A percentile compares a stretch with the other conserved stretches of the same genome.
Evolutionary conservation across 2,797 vertebrate species (phyloP).

Genomic region (Mycteria americana): DNA sequence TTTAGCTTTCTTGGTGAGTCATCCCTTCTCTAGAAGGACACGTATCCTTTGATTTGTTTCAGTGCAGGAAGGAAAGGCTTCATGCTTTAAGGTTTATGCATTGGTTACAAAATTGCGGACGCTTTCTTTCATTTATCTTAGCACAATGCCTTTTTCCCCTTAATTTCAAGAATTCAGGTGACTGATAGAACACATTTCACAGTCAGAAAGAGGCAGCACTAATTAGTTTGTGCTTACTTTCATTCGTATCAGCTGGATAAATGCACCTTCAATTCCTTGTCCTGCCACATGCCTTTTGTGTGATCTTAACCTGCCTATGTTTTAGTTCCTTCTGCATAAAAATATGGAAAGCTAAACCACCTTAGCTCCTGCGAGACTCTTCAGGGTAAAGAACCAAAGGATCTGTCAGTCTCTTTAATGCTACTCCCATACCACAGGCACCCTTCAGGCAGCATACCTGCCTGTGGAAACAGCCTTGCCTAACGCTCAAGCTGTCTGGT

Average conservation of each 20-base stretch:
- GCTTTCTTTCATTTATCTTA: not conserved
- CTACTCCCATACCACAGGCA: not conserved
- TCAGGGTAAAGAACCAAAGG: not conserved
- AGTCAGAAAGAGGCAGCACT: not conserved
- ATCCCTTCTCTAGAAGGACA: slow-evolving; percentile 18
- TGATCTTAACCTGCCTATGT: not conserved
- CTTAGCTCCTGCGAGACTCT: not conserved
- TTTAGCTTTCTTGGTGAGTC: slow-evolving; percentile 15
- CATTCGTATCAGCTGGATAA: not conserved
- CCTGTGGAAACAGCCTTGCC: not conserved
- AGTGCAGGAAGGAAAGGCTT: not conserved
- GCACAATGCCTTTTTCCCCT: not conserved
- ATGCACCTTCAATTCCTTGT: not conserved
- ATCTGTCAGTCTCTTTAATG: not conserved
- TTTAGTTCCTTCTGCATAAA: not conserved
- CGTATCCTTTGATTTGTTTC: not conserved
- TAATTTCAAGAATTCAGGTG: not conserved
- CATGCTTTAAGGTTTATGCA: not conserved
- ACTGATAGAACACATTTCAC: not conserved
- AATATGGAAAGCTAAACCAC: not conserved
- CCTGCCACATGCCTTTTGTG: not conserved
- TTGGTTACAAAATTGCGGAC: not conserved
- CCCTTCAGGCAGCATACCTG: not conserved
- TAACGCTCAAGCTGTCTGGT: not conserved
- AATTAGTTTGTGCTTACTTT: not conserved